phyloP scores from a whole-genome alignment of 2,888 invertebrate species.

The Pristionchus japonicus region DNA sequence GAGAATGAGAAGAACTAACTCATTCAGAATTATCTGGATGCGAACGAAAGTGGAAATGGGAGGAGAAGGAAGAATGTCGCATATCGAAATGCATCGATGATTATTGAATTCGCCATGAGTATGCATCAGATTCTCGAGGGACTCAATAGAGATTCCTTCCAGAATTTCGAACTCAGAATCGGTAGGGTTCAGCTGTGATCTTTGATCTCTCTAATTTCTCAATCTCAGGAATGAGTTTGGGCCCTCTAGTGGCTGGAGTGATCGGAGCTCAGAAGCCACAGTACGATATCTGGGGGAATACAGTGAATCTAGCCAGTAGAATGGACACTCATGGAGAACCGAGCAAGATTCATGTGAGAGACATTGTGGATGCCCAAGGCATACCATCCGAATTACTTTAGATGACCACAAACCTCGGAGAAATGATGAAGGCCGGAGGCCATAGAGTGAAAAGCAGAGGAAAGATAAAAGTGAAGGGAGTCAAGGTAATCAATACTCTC shows the following conservation, averaged over 20 bases:
- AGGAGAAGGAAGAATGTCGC: slow-evolving; percentile 39
- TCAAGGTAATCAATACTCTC: slow-evolving; percentile 56
- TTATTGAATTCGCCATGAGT: slow-evolving; percentile 94
- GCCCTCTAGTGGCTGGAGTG: slow-evolving; percentile 94
- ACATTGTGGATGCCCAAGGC: neutral
- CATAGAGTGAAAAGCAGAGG: slow-evolving; percentile 92
- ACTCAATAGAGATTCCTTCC: slow-evolving; percentile 95
- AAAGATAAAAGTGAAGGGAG: slow-evolving; percentile 91
- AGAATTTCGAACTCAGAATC: slow-evolving; percentile 92
- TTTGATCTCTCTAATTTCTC: neutral
- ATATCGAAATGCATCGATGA: slow-evolving; percentile 83
- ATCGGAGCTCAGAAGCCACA: slow-evolving; percentile 97
- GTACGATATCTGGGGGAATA: slow-evolving; percentile 99
- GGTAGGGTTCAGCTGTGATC: slow-evolving; percentile 80
- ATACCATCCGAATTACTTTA: slow-evolving; percentile 67
- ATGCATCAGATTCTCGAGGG: slow-evolving; percentile 92
- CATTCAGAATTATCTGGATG: slow-evolving; percentile 40
- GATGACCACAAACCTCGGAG: slow-evolving; percentile 88
- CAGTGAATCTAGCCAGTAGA: slow-evolving; percentile 94
- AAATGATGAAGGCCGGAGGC: slow-evolving; percentile 87
- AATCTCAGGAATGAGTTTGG: slow-evolving; percentile 85
- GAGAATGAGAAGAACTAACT: too few relatives aligned
- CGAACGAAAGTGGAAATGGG: neutral
- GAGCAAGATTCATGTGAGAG: slow-evolving; percentile 80
- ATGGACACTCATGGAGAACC: slow-evolving; percentile 96